phyloP scores from a whole-genome alignment of 2,888 invertebrate species.

The Sisyra terminalis region DNA sequence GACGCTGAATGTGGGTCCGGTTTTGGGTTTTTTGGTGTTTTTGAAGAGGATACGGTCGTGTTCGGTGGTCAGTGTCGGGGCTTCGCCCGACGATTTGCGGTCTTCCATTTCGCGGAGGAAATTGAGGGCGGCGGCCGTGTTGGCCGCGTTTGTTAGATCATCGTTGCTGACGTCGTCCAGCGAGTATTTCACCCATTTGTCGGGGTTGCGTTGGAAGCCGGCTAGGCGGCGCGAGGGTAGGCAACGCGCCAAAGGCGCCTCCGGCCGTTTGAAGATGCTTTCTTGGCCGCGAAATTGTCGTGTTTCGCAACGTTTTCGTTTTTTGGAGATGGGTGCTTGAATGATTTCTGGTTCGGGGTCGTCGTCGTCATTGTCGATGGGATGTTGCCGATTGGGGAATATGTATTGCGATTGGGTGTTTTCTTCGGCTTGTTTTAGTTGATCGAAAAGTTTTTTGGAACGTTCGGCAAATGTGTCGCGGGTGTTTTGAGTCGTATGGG shows the following conservation, averaged over 20 bases:
- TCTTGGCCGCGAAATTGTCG: conserved; percentile 43
- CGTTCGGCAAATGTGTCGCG: no score
- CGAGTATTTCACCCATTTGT: conserved; percentile 68
- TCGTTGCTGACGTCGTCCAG: conserved; percentile 56
- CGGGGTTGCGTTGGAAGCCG: conserved; percentile 52
- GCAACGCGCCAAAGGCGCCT: conserved; percentile 42
- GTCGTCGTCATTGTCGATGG: no score
- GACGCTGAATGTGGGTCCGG: conserved; percentile 18
- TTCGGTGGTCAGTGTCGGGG: conserved; percentile 15
- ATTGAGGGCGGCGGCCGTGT: conserved; percentile 60
- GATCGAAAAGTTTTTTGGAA: no score
- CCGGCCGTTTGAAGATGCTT: conserved; percentile 65
- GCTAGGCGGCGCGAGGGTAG: conserved; percentile 31
- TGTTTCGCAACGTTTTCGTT: no score
- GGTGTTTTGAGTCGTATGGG: no score
- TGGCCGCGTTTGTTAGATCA: conserved; percentile 64
- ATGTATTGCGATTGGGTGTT: no score
- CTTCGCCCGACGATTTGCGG: conserved; percentile 21
- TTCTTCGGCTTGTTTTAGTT: no score
- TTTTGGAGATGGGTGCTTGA: no score
- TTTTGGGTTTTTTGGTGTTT: conserved; percentile 17
- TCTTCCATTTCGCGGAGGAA: conserved; percentile 53
- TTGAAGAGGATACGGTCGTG: conserved; percentile 22
- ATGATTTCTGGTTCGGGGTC: no score
- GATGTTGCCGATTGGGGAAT: no score